Evolutionary conservation across 2,113 vertebrate genomes (phyloP), one percentile per base, ranked within the genome.

Genomic region (Panthera leo): DNA sequence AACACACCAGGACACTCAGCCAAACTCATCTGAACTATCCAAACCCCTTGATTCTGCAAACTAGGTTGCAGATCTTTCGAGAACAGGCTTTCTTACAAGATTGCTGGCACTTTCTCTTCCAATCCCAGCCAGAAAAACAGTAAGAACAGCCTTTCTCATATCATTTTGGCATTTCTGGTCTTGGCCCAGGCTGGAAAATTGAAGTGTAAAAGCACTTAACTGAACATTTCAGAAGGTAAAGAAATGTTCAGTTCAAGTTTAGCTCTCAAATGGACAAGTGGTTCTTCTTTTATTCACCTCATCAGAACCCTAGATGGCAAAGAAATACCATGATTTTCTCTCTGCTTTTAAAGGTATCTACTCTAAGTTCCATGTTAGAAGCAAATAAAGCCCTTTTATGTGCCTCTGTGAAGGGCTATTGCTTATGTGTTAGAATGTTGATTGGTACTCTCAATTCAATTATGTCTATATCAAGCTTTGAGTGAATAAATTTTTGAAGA

Each of bases 91-190:
- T 98, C 98, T 98, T 96, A 95, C 98, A 98, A 98, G 97, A 98
- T 98, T 98, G 95, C 97, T 98, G 98, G 98, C 98, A 98, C 97
- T 97, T 98, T 93, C 97, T 97, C 96, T 97, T 98, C 97, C 97
- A 95, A 97, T 98, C 96, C 94, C 97, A 98, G 98, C 98, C 98
- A 98, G 97, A 97, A 98, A 98, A 98, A 98, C 98, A 98, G 97
- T 97, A 97, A 98, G 96, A 98, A 98, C 98, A 98, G 98, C 97
- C 98, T 98, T 98, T 98, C 97, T 98, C 98, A 96, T 98, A 98
- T 98, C 98, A 98, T 98, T 98, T 98, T 98, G 98, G 98, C 98
- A 98, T 98, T 98, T 98, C 97, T 98, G 98, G 97, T 98, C 95
- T 93, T 97, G 85, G 98, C 97, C 98, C 98, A 98, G 98, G 97